phyloP scores from a whole-genome alignment of 2,113 vertebrate genomes.

The Ia io region DNA sequence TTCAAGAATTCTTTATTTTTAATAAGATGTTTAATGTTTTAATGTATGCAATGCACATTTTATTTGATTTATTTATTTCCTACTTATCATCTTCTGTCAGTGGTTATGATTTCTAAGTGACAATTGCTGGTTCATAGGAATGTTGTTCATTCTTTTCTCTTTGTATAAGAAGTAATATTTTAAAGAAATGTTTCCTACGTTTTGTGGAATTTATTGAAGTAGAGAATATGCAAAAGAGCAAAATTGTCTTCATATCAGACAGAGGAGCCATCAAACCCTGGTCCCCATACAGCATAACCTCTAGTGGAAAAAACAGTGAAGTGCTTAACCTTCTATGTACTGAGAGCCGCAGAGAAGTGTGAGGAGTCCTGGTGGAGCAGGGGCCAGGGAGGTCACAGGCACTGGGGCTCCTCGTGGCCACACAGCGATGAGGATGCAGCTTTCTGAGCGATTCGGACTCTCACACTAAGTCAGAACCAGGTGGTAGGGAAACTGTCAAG shows the following conservation, averaged over 20 bases:
- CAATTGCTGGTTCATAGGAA: neutral
- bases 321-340: too few relatives aligned
- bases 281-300: neutral
- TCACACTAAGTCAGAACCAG: neutral
- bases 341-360: neutral
- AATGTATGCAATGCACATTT: neutral
- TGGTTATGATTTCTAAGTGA: neutral
- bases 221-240: neutral
- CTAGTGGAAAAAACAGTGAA: neutral
- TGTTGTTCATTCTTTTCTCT: neutral
- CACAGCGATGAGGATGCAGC: neutral
- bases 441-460: neutral
- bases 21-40: neutral
- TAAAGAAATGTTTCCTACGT: neutral
- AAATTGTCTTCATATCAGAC: neutral
- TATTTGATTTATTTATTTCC: neutral
- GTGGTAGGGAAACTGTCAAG: neutral
- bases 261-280: neutral
- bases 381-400: rapidly evolving
- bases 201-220: neutral
- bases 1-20: neutral
- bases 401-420: neutral
- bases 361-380: neutral
- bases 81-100: neutral
- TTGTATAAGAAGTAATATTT: neutral